These are phyloP conservation scores for Drosophila paramelanica DNA, from an alignment of 2,888 invertebrate genomes.

Conservation along the genomic window DNA sequence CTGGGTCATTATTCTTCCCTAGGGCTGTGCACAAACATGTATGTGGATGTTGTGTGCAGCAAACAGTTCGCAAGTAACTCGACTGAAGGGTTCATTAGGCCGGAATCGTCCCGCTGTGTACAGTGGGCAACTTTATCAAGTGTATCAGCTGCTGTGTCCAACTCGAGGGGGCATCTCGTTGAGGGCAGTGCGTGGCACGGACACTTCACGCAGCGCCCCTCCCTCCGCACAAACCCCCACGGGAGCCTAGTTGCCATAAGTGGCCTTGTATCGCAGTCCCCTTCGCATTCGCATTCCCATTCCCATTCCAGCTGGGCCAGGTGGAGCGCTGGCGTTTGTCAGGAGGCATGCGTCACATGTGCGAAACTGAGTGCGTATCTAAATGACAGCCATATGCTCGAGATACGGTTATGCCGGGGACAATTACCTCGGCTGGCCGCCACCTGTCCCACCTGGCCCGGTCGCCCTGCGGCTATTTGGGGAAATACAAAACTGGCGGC, in stretches of 20 bases:
- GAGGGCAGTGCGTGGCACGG: conserved; percentile 1
- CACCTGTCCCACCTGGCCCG: conserved; percentile 8
- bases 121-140: conserved; percentile 9
- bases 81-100: conserved; percentile 27
- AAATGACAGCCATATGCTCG: conserved; percentile 70
- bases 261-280: background rate
- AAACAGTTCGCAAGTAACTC: conserved; percentile 11
- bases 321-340: background rate
- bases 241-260: background rate
- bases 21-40: no score
- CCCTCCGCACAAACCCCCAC: background rate
- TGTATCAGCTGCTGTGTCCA: conserved; percentile 4
- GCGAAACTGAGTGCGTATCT: conserved; percentile 49
- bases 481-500: conserved; percentile 57
- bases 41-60: background rate
- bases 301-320: conserved; percentile 5
- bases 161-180: conserved; percentile 5
- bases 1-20: no score
- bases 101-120: conserved; percentile 9
- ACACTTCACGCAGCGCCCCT: conserved; percentile 1
- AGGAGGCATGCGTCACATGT: conserved; percentile 17
- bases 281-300: no score
- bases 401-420: conserved; percentile 64
- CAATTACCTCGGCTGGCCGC: conserved; percentile 67
- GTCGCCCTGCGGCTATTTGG: conserved; percentile 53